phyloP scores from a whole-genome alignment of 1,140 invertebrate genomes.

The Anastrepha obliqua region DNA sequence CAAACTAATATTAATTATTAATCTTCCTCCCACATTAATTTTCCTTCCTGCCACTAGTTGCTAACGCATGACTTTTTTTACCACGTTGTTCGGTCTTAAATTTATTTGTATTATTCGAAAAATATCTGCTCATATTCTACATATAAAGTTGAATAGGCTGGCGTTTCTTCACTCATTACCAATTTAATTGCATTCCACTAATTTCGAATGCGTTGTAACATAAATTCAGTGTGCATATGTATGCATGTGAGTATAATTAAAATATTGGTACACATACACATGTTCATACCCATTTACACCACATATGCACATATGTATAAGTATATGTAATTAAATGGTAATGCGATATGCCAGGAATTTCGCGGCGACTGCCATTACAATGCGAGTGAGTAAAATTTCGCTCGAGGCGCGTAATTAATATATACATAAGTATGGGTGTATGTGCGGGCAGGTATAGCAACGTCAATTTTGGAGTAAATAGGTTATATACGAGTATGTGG shows the following conservation, averaged over 20 bases:
- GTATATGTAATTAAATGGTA: neutral
- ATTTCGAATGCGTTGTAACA: neutral
- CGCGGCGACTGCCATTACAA: neutral
- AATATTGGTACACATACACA: constrained; percentile 8
- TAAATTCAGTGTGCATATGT: neutral
- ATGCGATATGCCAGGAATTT: constrained; percentile 36
- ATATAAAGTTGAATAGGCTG: no score
- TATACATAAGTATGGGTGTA: neutral
- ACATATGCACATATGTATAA: neutral
- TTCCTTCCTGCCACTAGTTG: no score
- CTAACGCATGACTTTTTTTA: no score
- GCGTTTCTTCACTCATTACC: neutral
- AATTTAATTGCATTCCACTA: constrained; percentile 42
- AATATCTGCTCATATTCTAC: no score
- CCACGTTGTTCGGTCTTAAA: no score
- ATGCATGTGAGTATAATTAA: neutral
- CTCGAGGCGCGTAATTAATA: constrained; percentile 47
- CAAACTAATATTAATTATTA: no score
- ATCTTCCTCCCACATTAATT: no score
- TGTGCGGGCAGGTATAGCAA: neutral
- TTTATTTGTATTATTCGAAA: no score
- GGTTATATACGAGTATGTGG: no score
- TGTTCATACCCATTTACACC: no score
- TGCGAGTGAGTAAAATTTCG: constrained; percentile 6
- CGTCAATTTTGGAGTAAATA: no score